Conservation (phyloP, 2,113 vertebrate species). For the Mormyrus lacerda region DNA sequence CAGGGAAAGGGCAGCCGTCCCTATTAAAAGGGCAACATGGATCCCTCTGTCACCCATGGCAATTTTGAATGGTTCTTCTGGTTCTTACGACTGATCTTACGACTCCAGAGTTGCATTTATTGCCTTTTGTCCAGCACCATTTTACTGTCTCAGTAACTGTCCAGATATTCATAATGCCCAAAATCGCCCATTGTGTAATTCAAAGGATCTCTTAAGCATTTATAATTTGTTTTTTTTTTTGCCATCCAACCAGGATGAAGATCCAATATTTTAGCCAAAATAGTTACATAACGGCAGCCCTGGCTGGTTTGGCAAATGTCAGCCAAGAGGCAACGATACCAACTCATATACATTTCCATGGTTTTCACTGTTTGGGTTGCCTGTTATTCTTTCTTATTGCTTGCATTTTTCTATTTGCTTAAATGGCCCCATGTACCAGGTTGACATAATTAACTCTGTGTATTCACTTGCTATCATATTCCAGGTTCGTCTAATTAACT, state of each 20-base stretch:
- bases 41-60: neutral
- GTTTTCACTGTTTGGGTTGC: neutral
- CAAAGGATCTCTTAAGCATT: neutral
- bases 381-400: slow-evolving; percentile 9
- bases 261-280: neutral
- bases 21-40: neutral
- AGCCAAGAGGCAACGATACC: neutral
- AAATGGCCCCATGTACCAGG: neutral
- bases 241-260: neutral
- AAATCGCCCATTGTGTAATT: neutral
- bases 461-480: slow-evolving; percentile 3
- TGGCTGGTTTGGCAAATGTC: neutral
- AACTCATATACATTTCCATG: neutral
- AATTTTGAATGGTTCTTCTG: neutral
- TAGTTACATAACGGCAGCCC: neutral
- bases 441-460: slow-evolving; percentile 7
- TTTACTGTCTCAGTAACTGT: neutral
- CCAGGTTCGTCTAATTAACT: neutral
- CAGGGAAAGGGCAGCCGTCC: neutral
- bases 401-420: slow-evolving; percentile 12
- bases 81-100: neutral
- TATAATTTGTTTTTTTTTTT: neutral
- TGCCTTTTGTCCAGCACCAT: neutral
- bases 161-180: neutral
- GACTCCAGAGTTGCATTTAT: neutral